Evolutionary conservation across 2,113 vertebrate species (phyloP).

Genomic region (Oncorhynchus keta): DNA sequence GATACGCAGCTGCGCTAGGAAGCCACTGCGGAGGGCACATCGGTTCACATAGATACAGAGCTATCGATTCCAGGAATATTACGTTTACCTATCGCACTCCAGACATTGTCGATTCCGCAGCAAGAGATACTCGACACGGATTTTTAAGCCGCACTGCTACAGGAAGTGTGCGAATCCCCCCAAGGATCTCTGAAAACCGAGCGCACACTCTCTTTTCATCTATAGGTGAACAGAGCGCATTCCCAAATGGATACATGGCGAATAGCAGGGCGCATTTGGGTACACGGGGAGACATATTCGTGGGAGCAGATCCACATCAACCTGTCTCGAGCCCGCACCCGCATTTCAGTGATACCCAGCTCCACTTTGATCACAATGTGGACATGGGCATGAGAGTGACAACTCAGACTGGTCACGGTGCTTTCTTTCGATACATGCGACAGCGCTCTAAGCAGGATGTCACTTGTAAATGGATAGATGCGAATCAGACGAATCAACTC

Average conservation of each 20-base stretch:
- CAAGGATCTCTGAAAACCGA: slow-evolving; percentile 79
- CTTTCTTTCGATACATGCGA: slow-evolving; percentile 88
- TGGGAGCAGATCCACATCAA: slow-evolving; percentile 81
- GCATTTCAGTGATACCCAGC: slow-evolving; percentile 80
- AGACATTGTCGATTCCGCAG: slow-evolving; percentile 74
- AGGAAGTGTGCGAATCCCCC: slow-evolving; percentile 74
- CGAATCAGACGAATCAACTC: slow-evolving; percentile 77
- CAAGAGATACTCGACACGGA: slow-evolving; percentile 74
- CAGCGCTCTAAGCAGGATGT: slow-evolving; percentile 89
- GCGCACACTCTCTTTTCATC: slow-evolving; percentile 84
- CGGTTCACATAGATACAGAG: slow-evolving; percentile 78
- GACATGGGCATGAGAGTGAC: slow-evolving; percentile 86
- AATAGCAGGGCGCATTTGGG: slow-evolving; percentile 85
- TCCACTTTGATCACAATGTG: slow-evolving; percentile 85
- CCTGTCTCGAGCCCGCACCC: slow-evolving; percentile 80
- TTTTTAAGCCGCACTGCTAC: slow-evolving; percentile 69
- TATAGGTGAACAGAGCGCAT: slow-evolving; percentile 82
- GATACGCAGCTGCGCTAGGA: slow-evolving; percentile 79
- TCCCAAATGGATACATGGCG: slow-evolving; percentile 80
- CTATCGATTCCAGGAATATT: slow-evolving; percentile 86
- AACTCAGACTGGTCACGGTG: slow-evolving; percentile 80
- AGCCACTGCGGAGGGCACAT: slow-evolving; percentile 81
- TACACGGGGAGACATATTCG: slow-evolving; percentile 83
- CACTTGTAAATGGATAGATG: slow-evolving; percentile 88
- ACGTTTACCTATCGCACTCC: slow-evolving; percentile 80